Conservation (phyloP, 2,797 vertebrate genomes). For the Chaetodon trifasciatus region DNA sequence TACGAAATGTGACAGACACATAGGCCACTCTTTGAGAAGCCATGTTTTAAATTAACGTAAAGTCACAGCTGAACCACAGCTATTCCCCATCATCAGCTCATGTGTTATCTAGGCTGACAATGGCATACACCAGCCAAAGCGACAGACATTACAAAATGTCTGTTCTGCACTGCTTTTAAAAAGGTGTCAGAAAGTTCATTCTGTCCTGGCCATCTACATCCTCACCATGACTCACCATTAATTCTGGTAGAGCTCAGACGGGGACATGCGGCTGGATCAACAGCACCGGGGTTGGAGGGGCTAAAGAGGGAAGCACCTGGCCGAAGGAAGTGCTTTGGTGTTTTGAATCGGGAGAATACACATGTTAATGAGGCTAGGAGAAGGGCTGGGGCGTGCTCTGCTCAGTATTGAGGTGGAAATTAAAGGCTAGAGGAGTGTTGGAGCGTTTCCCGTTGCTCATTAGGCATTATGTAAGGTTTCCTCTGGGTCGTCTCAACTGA, state of each 20-base stretch:
- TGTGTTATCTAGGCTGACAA: conserved; percentile 11
- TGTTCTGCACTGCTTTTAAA: conserved; percentile 38
- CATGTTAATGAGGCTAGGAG: conserved; percentile 81
- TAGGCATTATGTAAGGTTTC: conserved; percentile 81
- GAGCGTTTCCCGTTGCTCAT: conserved; percentile 83
- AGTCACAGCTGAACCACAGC: background rate
- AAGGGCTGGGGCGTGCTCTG: conserved; percentile 74
- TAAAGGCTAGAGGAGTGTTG: conserved; percentile 79
- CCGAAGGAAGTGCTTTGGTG: conserved; percentile 77
- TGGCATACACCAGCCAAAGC: conserved; percentile 13
- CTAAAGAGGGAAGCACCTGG: conserved; percentile 82
- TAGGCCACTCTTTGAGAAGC: too few relatives aligned
- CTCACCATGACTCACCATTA: conserved; percentile 73
- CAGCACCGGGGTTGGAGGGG: conserved; percentile 56
- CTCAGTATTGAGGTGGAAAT: conserved; percentile 82
- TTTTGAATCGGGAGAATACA: conserved; percentile 77
- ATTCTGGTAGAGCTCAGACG: conserved; percentile 59
- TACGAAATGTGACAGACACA: too few relatives aligned
- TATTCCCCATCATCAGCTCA: conserved; percentile 12
- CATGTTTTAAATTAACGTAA: background rate
- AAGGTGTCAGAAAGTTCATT: conserved; percentile 60
- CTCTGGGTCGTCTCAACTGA: conserved; percentile 73
- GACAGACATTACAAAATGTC: conserved; percentile 55
- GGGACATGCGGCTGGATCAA: conserved; percentile 69
- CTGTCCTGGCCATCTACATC: conserved; percentile 43